These are phyloP conservation scores for Furcifer pardalis DNA, from an alignment of 2,797 vertebrate species.

Conservation along the genomic window DNA sequence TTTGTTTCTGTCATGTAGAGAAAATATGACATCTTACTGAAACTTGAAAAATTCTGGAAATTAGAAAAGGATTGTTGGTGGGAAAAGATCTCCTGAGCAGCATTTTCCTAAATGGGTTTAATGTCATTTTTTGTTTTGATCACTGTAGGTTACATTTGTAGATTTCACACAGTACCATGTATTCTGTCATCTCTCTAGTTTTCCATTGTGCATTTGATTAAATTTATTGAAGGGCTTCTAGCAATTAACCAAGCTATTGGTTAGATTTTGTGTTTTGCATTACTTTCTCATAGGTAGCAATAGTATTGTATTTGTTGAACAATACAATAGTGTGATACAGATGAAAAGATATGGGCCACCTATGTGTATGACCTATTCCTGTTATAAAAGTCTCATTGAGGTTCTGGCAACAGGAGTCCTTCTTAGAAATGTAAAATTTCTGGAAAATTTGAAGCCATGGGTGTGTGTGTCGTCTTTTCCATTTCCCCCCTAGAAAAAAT, in stretches of 20 bases:
- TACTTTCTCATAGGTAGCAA: not conserved
- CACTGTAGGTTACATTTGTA: not conserved
- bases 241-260: not conserved
- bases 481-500: too few species aligned
- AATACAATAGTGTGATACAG: not conserved
- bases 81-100: not conserved
- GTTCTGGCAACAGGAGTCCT: not conserved
- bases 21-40: not conserved
- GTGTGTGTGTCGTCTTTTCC: too few species aligned
- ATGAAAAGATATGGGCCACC: not conserved
- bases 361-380: not conserved
- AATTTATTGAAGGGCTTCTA: not conserved
- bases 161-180: not conserved
- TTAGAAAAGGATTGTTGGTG: not conserved
- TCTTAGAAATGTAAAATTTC: too few species aligned
- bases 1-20: conserved; percentile 2
- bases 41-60: not conserved
- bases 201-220: not conserved
- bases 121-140: not conserved
- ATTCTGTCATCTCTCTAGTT: not conserved
- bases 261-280: not conserved
- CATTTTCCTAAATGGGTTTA: not conserved
- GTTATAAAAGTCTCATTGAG: accelerated
- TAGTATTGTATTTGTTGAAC: not conserved
- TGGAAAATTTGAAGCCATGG: too few species aligned